phyloP scores from a whole-genome alignment of 2,888 invertebrate species.

The Microctonus brassicae region DNA sequence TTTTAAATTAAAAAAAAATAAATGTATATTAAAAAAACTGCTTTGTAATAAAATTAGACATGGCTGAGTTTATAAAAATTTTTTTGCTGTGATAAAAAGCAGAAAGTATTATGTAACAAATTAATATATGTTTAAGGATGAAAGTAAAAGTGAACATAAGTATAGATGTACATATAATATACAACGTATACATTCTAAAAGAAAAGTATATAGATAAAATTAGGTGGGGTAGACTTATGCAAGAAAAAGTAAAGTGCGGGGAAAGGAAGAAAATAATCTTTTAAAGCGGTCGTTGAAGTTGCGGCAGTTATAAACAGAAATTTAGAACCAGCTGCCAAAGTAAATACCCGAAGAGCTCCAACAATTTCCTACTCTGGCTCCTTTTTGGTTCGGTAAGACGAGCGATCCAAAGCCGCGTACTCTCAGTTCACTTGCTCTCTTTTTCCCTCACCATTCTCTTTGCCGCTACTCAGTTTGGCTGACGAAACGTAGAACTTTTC shows the following conservation, averaged over 20 bases:
- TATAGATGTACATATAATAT: neutral
- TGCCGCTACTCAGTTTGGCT: constrained; percentile 8
- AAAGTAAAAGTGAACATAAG: neutral
- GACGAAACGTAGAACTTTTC: constrained; percentile 58
- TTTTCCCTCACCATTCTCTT: constrained; percentile 16
- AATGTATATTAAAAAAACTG: no score
- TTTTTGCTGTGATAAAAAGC: no score
- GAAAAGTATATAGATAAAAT: neutral
- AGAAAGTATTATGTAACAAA: neutral
- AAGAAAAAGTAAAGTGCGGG: neutral
- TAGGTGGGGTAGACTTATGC: neutral
- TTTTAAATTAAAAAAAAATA: no score
- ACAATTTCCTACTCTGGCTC: constrained; percentile 1
- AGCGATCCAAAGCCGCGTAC: constrained; percentile 19
- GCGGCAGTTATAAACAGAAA: constrained; percentile 64
- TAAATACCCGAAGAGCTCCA: constrained; percentile 49
- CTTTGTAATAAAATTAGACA: no score
- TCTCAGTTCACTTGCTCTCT: constrained; percentile 23
- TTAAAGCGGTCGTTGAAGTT: constrained; percentile 59
- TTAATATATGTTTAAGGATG: neutral
- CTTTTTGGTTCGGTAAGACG: neutral
- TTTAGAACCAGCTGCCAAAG: constrained; percentile 65
- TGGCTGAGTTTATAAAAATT: no score
- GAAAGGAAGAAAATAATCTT: constrained; percentile 55
- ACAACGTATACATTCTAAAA: neutral